Base-by-base conservation (phyloP, 2,797 vertebrate species). In the Novumbra hubbsi region DNA sequence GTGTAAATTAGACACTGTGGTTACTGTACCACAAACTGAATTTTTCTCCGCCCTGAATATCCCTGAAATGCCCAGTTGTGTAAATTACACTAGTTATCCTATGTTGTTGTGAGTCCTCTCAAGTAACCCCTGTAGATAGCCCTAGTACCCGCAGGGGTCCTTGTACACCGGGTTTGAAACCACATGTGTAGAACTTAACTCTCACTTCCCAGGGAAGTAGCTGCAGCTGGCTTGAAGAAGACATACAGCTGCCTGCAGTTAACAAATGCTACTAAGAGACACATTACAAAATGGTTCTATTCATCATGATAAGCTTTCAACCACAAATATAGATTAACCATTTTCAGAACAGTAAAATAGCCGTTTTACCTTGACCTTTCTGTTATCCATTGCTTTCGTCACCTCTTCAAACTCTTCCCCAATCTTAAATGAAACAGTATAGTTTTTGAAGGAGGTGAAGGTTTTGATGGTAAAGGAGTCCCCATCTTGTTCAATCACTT, bases 361-460 rank as follows among this genome's bases (percentile, higher is more conserved):
- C 9, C 7, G 19, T 60, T 52, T 72, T 85, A 96, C 96, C 94
- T 92, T 93, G 88, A 94, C 96, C 75, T 88, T 89, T 62, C 95
- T 92, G 86, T 95, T 96, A 84, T 96, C 96, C 91, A 96, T 65
- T 12, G 95, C 94, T 90, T 96, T 95, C 1, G 90, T 96, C 70
- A 95, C 90, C 82, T 97, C 96, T 0, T 93, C 90, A 82, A 93
- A 95, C 78, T 96, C 95, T 71, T 95, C 89, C 70, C 96, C 95
- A 1, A 94, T 83, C 80, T 90, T 95, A 80, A 96, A 97, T 0
- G 91, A 86, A 4, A 83, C 74, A 0, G 80, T 72, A 1, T 95
- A 96, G 73, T 92, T 96, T 81, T 82, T 93, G 74, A 97, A 93
- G 1, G 91, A 86, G 49, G 92, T 96, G 17, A 90, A 76, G 0